Evolutionary conservation across 2,888 invertebrate genomes (phyloP).

Genomic region (Chalcis sispes): DNA sequence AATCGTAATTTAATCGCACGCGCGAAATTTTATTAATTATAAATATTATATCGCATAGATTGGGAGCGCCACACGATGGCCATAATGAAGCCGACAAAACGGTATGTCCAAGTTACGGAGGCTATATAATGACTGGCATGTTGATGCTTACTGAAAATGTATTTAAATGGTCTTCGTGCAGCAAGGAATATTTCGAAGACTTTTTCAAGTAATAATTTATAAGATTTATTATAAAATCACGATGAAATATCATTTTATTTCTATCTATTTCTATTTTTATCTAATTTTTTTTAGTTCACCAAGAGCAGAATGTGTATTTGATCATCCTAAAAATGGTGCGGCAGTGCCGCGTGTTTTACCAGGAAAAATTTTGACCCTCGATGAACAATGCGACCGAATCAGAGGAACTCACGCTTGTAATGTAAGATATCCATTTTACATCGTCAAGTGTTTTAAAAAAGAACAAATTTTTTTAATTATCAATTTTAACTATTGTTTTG

Average conservation of each 20-base stretch:
- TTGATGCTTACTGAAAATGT: slow-evolving; percentile 62
- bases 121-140: slow-evolving; percentile 66
- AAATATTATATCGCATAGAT: slow-evolving; percentile 56
- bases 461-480: not conserved
- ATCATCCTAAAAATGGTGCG: slow-evolving; percentile 90
- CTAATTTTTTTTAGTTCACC: slow-evolving; percentile 55
- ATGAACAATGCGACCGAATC: slow-evolving; percentile 92
- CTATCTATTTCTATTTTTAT: not conserved
- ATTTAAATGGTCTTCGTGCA: slow-evolving; percentile 68
- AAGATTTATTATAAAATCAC: slow-evolving; percentile 4
- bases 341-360: slow-evolving; percentile 89
- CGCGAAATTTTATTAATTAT: not conserved
- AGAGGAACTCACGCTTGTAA: slow-evolving; percentile 86
- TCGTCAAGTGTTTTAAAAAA: too few relatives aligned
- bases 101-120: slow-evolving; percentile 49
- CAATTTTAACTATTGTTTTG: not conserved
- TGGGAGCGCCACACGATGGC: slow-evolving; percentile 69
- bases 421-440: slow-evolving; percentile 73
- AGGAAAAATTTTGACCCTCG: slow-evolving; percentile 88
- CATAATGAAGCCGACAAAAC: slow-evolving; percentile 44
- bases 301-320: slow-evolving; percentile 88
- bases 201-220: slow-evolving; percentile 63
- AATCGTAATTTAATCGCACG: slow-evolving; percentile 9
- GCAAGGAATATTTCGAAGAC: slow-evolving; percentile 59
- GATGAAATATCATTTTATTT: not conserved